Evolutionary conservation across 2,888 invertebrate species (phyloP).

Genomic region (Tenthredo livida): DNA sequence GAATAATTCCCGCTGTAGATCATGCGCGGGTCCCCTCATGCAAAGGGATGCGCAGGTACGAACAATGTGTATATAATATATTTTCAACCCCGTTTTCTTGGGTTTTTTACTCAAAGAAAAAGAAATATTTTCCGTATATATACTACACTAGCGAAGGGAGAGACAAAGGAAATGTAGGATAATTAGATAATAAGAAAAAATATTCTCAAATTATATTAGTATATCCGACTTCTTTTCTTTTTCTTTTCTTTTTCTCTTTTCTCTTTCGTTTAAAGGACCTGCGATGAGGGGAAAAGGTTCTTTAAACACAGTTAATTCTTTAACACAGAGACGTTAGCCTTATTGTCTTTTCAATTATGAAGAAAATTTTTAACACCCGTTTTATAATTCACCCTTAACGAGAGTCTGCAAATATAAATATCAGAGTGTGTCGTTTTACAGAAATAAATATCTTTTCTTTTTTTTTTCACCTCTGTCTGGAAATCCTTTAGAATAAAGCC

Average conservation of each 20-base stretch:
- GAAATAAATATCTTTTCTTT: background rate
- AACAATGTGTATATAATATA: background rate
- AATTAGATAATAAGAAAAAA: background rate
- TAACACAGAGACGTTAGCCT: background rate
- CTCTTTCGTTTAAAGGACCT: background rate
- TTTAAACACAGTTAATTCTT: background rate
- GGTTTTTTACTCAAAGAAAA: background rate
- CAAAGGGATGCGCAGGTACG: background rate
- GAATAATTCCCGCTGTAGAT: background rate
- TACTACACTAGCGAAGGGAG: background rate
- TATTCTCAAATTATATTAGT: background rate
- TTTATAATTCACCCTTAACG: background rate
- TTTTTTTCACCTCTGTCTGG: background rate
- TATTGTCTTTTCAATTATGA: slow-evolving; percentile 3
- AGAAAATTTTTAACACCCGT: background rate
- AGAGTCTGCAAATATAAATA: background rate
- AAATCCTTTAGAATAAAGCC: background rate
- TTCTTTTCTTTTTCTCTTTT: background rate
- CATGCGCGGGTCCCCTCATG: background rate
- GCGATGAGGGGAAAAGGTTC: background rate
- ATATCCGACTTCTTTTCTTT: background rate
- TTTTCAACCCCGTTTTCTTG: background rate
- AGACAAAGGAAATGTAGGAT: background rate
- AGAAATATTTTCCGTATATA: background rate
- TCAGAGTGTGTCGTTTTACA: background rate